Conservation (phyloP, 2,888 invertebrate genomes). For the Tenthredo amoena region DNA sequence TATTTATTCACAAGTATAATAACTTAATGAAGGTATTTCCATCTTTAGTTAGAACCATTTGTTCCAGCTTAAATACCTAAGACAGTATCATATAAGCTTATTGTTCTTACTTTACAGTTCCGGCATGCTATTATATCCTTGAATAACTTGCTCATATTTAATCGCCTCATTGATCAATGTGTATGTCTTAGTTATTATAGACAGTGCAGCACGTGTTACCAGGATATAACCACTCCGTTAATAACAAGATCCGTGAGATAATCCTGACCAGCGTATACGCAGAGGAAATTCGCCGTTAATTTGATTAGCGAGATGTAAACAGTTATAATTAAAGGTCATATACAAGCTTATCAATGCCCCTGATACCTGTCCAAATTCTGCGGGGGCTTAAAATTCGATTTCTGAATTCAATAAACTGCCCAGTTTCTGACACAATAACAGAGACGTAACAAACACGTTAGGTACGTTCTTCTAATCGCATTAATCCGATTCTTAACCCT, state of each 20-base stretch:
- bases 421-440: background rate
- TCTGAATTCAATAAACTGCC: background rate
- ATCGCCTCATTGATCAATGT: background rate
- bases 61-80: background rate
- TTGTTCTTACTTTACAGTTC: background rate
- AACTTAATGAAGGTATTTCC: background rate
- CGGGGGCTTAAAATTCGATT: background rate
- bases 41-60: background rate
- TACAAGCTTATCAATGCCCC: background rate
- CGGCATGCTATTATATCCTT: background rate
- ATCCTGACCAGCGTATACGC: background rate
- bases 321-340: background rate
- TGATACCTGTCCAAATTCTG: background rate
- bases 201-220: background rate
- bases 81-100: background rate
- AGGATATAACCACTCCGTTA: background rate
- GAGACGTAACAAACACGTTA: background rate
- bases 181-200: background rate
- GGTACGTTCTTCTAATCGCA: background rate
- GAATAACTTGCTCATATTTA: background rate
- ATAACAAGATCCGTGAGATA: slow-evolving; percentile 5
- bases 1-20: background rate
- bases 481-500: background rate
- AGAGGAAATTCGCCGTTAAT: background rate
- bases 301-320: slow-evolving; percentile 4